Conservation (phyloP, 2,113 vertebrate genomes). For the Cyphomyrus plagiostoma region DNA sequence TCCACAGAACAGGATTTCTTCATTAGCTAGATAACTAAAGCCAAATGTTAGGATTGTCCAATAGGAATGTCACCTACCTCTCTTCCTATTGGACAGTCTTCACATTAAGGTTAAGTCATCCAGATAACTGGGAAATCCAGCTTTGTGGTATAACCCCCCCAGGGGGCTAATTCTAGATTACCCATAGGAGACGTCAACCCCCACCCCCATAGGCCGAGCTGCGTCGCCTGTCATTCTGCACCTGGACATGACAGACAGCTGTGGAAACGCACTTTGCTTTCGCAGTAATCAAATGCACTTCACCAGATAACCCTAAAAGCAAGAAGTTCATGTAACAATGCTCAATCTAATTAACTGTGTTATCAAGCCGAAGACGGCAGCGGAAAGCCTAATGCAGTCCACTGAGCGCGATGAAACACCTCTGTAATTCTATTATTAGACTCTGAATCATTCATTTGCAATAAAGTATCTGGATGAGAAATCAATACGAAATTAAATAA, state of each 20-base stretch:
- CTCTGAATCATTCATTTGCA: conserved; percentile 26
- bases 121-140: neutral
- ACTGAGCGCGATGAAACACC: conserved; percentile 9
- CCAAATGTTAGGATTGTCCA: neutral
- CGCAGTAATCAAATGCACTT: conserved; percentile 28
- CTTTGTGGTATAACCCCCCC: neutral
- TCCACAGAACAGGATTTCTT: neutral
- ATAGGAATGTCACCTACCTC: neutral
- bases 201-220: neutral
- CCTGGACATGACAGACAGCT: conserved; percentile 24
- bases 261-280: conserved; percentile 20
- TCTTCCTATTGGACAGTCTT: neutral
- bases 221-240: neutral
- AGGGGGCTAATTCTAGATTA: neutral
- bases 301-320: conserved; percentile 22
- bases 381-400: conserved; percentile 1
- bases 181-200: neutral
- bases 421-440: neutral
- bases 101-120: neutral
- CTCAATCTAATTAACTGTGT: conserved; percentile 36
- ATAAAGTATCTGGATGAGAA: conserved; percentile 23
- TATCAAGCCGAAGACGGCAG: conserved; percentile 23
- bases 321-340: conserved; percentile 21
- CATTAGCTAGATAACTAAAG: neutral
- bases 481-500: conserved; percentile 32